Conservation (phyloP, 92 coral and sea anemone genomes). For the Siderastrea siderea region DNA sequence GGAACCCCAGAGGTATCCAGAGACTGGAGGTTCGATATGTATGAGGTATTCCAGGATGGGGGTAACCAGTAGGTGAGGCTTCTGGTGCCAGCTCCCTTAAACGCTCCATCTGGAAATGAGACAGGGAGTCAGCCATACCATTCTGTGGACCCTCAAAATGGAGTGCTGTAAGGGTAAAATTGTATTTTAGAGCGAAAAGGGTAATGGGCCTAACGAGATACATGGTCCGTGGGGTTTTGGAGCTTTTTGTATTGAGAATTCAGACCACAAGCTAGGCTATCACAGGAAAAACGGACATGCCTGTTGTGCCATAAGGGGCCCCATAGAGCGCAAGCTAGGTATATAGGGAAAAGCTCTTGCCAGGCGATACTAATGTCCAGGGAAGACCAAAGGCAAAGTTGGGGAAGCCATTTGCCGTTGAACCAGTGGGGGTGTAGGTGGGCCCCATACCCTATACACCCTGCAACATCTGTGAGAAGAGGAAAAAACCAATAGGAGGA, state of each 20-base stretch:
- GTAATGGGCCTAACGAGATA: neutral
- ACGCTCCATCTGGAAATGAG: constrained; percentile 11
- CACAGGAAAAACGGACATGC: neutral
- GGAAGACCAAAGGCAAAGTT: neutral
- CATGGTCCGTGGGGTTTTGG: neutral
- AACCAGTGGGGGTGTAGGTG: neutral
- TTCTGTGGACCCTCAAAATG: neutral
- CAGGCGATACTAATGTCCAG: constrained; percentile 22
- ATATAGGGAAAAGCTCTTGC: constrained; percentile 19
- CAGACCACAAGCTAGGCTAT: neutral
- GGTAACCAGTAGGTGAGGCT: constrained; percentile 24
- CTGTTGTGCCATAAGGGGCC: neutral
- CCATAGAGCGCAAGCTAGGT: constrained; percentile 1
- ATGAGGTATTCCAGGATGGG: constrained; percentile 26
- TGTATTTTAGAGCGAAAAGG: neutral
- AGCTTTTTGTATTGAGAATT: neutral
- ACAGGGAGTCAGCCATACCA: constrained; percentile 9
- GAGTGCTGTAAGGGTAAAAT: neutral
- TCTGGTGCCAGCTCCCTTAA: constrained; percentile 27
- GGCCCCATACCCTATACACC: neutral
- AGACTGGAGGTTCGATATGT: neutral
- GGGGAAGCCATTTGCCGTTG: constrained; percentile 12
- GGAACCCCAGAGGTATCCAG: neutral
- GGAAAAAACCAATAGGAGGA: neutral
- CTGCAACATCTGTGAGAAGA: neutral